Conservation (phyloP, 2,888 invertebrate species). For the Mesorhabditis sp. region DNA sequence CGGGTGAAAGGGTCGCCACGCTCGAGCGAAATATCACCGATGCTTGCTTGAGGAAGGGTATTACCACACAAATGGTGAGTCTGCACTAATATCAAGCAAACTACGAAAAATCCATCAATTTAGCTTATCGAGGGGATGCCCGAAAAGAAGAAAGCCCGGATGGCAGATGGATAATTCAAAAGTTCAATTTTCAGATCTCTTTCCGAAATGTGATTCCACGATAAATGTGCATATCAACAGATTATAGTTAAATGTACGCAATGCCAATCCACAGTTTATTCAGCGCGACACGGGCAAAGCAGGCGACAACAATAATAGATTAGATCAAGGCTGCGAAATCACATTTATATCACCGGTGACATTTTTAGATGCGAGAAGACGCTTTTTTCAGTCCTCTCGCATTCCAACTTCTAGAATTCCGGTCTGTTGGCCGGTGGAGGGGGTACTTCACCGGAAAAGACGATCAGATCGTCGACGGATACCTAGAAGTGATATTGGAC, state of each 20-base stretch:
- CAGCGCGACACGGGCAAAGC: too few species aligned
- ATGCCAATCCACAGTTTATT: too few species aligned
- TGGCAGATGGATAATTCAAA: not conserved
- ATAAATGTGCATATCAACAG: too few species aligned
- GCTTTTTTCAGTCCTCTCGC: constrained; percentile 25
- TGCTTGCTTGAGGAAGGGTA: constrained; percentile 5
- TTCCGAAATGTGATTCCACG: too few species aligned
- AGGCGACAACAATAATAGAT: too few species aligned
- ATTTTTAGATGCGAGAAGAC: too few species aligned
- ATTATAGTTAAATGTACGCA: too few species aligned
- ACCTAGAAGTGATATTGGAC: constrained; percentile 64
- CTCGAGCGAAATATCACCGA: constrained; percentile 37
- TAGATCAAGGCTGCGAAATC: too few species aligned
- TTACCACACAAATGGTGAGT: not conserved
- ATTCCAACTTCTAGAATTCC: constrained; percentile 46
- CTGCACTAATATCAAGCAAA: not conserved
- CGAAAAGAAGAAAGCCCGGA: not conserved
- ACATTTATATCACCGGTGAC: too few species aligned
- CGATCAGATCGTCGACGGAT: constrained; percentile 75
- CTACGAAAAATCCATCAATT: too few species aligned
- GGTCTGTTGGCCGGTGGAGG: constrained; percentile 29
- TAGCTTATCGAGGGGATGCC: not conserved
- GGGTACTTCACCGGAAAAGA: constrained; percentile 73
- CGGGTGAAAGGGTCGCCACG: constrained; percentile 37
- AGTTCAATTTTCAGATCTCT: too few species aligned